phyloP scores from a whole-genome alignment of 2,888 invertebrate genomes.

The Sinhomidia bicolor region DNA sequence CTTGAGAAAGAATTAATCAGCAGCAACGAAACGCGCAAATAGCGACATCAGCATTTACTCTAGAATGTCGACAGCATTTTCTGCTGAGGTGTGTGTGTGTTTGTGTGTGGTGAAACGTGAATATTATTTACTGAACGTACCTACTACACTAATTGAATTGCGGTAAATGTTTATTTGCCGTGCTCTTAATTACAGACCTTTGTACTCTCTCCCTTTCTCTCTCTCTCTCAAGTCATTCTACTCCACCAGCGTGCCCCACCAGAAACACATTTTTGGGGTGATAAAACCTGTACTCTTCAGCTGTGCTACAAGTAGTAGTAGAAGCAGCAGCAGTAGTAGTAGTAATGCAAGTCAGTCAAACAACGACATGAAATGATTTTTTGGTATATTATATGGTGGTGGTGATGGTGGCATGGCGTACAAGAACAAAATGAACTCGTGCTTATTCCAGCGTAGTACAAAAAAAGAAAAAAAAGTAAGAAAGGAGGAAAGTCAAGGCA shows the following conservation, averaged over 20 bases:
- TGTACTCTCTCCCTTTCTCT: too few relatives aligned
- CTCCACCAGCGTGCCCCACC: constrained; percentile 20
- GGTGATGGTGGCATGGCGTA: too few relatives aligned
- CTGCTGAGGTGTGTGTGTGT: not conserved
- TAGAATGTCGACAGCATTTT: not conserved
- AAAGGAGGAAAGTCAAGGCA: not conserved
- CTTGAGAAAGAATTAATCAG: too few relatives aligned
- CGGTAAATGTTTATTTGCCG: constrained; percentile 73
- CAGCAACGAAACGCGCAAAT: too few relatives aligned
- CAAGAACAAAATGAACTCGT: too few relatives aligned
- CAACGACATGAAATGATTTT: too few relatives aligned
- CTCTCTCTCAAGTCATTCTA: constrained; percentile 1
- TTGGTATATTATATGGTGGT: too few relatives aligned
- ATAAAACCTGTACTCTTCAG: not conserved
- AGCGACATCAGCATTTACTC: not conserved
- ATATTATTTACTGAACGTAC: constrained; percentile 21
- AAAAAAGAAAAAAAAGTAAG: too few relatives aligned
- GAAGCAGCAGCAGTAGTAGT: too few relatives aligned
- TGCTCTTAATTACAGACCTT: constrained; percentile 75
- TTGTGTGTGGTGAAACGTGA: not conserved
- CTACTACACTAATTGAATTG: constrained; percentile 74
- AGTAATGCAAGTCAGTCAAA: not conserved
- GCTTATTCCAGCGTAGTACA: too few relatives aligned
- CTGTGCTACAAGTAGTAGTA: too few relatives aligned
- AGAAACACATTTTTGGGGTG: not conserved